These are phyloP conservation scores for Myotis daubentonii DNA, from an alignment of 2,797 vertebrate species.

Conservation along the genomic window DNA sequence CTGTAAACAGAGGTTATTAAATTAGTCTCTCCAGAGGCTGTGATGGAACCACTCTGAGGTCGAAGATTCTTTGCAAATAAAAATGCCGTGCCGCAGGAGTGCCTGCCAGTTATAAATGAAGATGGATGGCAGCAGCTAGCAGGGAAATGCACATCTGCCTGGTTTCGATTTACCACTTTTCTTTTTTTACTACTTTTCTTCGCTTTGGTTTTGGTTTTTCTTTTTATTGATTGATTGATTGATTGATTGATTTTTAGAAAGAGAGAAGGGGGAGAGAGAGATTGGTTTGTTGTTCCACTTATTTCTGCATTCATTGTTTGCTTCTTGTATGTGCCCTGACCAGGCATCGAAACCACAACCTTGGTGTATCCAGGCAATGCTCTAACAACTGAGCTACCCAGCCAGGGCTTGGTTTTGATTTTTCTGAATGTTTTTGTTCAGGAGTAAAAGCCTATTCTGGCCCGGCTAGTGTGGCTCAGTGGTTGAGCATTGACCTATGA, in stretches of 20 bases:
- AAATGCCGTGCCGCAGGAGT: background rate
- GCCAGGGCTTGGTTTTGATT: slow-evolving; percentile 12
- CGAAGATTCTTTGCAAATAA: slow-evolving; percentile 65
- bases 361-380: background rate
- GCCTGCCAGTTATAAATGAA: slow-evolving; percentile 59
- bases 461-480: no score
- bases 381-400: background rate
- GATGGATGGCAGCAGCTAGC: slow-evolving; percentile 26
- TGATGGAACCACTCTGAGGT: slow-evolving; percentile 18
- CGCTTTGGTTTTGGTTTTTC: slow-evolving; percentile 30
- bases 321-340: background rate
- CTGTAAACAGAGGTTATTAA: slow-evolving; percentile 59
- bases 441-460: background rate
- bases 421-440: background rate
- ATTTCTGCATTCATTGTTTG: background rate
- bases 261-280: background rate
- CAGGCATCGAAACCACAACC: background rate
- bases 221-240: background rate
- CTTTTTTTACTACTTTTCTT: background rate
- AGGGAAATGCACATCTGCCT: background rate
- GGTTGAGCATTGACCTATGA: no score
- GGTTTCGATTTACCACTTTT: background rate
- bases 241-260: background rate
- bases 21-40: slow-evolving; percentile 24
- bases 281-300: background rate